Conservation (phyloP, 92 coral and sea anemone genomes). For the Metridium senile region DNA sequence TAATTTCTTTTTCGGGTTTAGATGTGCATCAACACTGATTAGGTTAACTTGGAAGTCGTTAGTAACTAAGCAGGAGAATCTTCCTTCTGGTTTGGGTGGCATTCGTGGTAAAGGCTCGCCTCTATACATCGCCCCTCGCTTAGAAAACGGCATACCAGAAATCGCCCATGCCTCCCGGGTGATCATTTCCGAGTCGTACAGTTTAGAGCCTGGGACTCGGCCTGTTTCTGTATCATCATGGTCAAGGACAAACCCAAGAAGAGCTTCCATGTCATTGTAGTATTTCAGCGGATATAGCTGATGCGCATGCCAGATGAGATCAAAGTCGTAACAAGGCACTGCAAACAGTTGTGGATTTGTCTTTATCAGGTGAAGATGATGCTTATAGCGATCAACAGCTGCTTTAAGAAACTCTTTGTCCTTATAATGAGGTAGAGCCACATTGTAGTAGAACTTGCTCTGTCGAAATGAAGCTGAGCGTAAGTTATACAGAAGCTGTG, state of each 20-base stretch:
- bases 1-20: conserved; percentile 33
- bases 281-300: conserved; percentile 65
- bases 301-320: conserved; percentile 83
- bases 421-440: conserved; percentile 72
- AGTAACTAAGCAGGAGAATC: conserved; percentile 35
- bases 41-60: conserved; percentile 29
- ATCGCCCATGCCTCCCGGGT: conserved; percentile 44
- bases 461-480: conserved; percentile 43
- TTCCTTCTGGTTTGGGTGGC: conserved; percentile 37
- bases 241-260: conserved; percentile 54
- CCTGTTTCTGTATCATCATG: conserved; percentile 63
- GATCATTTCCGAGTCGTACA: conserved; percentile 31
- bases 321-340: conserved; percentile 76
- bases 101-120: conserved; percentile 42
- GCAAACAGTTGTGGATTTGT: conserved; percentile 54
- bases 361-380: conserved; percentile 59
- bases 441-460: conserved; percentile 61
- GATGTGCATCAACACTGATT: conserved; percentile 21
- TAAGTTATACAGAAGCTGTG: conserved; percentile 32
- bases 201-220: conserved; percentile 48
- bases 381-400: conserved; percentile 71
- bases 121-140: conserved; percentile 57
- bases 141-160: conserved; percentile 35
- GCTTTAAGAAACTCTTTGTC: conserved; percentile 48
- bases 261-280: conserved; percentile 43